Evolutionary conservation across 2,888 invertebrate genomes (phyloP), one percentile per base, ranked within the genome.

Genomic region (Cephonodes hylas): DNA sequence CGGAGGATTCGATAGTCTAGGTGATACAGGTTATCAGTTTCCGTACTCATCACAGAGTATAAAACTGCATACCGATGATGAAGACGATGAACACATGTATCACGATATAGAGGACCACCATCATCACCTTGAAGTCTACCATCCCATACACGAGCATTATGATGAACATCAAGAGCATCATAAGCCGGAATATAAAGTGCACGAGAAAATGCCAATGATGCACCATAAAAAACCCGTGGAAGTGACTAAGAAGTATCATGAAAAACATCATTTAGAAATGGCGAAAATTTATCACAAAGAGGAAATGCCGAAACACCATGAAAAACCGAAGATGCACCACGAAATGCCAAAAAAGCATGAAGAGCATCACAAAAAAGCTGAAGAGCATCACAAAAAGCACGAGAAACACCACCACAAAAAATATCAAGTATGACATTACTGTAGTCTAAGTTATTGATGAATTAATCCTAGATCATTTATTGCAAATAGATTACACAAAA

Each of bases 11-110:
- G 38, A n/a, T 62, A 64, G 63, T 7, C 62, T 71, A 42, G 63
- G 31, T 18, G 31, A 27, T 27, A 27, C 31, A 18, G 73, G 75
- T 31, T 74, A 78, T 62, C 72, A 68, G 7, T 77, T 79, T 48
- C 79, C 77, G 15, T 70, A 76, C 68, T 82, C 81, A 5, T 80
- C 80, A 1, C 84, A 83, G 60, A 80, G 74, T 63, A 76, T 81
- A 60, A 71, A 72, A 20, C 70, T 79, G 60, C 79, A 83, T 60
- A 76, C 80, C 62, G 72, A 61, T 22, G 70, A 76, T 25, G 68
- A 66, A 8, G 68, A 71, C 0, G 58, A 71, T 42, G 7, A 62
- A 3, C 38, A 45, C 44, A 27, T n/a, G 0, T 57, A 63, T 10
- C 46, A 59, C 7, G 23, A 63, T 5, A 64, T 66, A 3, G 66